These are phyloP conservation scores for Cuniculus paca DNA, from an alignment of 2,797 vertebrate genomes.

Conservation along the genomic window DNA sequence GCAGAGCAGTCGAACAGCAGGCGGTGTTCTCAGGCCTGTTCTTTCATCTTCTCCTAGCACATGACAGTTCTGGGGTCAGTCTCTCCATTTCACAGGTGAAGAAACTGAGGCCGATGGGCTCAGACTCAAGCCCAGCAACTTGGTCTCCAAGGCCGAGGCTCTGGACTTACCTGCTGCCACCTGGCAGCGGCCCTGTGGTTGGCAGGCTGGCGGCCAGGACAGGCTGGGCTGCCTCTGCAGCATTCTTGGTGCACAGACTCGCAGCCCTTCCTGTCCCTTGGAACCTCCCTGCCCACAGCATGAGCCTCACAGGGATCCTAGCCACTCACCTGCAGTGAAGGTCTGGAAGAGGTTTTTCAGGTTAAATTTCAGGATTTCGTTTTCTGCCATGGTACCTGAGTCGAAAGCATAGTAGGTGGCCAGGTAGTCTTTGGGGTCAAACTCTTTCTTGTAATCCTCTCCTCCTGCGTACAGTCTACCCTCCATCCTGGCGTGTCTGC, in stretches of 20 bases:
- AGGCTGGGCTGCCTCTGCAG: not conserved
- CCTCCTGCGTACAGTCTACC: not conserved
- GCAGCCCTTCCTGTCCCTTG: not conserved
- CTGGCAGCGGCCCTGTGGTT: not conserved
- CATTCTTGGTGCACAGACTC: not conserved
- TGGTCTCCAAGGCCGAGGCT: not conserved
- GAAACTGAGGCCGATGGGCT: not conserved
- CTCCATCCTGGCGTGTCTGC: not conserved
- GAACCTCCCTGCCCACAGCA: too few species aligned
- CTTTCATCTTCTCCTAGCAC: not conserved
- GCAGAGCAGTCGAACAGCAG: not conserved
- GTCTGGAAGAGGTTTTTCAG: constrained; percentile 64
- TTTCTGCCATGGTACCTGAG: not conserved
- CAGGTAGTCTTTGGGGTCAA: constrained; percentile 7
- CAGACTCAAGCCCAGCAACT: not conserved
- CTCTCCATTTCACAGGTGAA: not conserved
- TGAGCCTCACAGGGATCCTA: not conserved
- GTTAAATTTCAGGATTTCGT: constrained; percentile 62
- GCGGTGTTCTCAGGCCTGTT: not conserved
- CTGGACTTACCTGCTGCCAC: rapidly evolving
- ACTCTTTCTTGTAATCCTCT: constrained; percentile 27
- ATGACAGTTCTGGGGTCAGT: too few species aligned
- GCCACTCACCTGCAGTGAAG: constrained; percentile 14
- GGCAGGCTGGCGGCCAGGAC: not conserved
- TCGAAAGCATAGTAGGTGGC: constrained; percentile 21